phyloP scores from a whole-genome alignment of 1,140 invertebrate genomes.

The Euura lappo region DNA sequence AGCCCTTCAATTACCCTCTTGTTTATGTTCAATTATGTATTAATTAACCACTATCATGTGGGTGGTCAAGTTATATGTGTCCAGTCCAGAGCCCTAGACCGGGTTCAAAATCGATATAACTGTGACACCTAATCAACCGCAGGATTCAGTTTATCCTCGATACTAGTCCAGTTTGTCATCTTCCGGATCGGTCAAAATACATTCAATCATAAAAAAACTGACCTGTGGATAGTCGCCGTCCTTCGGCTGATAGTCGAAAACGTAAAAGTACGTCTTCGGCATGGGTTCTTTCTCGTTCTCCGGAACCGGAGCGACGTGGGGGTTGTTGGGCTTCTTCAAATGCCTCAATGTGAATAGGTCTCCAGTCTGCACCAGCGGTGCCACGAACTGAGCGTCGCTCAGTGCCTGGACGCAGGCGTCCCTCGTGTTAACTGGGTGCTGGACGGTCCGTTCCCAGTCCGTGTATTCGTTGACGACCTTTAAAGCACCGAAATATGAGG shows the following conservation, averaged over 20 bases:
- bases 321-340: constrained; percentile 47
- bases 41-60: constrained; percentile 24
- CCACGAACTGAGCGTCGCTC: constrained; percentile 90
- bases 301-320: constrained; percentile 45
- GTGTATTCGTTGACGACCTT: constrained; percentile 94
- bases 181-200: not conserved
- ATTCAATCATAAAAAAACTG: constrained; percentile 34
- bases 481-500: constrained; percentile 12
- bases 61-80: not conserved
- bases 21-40: constrained; percentile 38
- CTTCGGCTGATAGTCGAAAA: constrained; percentile 92
- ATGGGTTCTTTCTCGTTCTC: constrained; percentile 56
- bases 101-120: not conserved
- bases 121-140: no score
- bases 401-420: constrained; percentile 92
- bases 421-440: constrained; percentile 90
- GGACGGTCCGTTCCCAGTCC: constrained; percentile 92
- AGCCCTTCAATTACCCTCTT: constrained; percentile 35
- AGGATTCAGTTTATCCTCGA: no score
- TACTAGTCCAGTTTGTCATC: no score
- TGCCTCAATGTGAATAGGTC: constrained; percentile 72
- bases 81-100: not conserved
- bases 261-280: constrained; percentile 86
- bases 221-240: constrained; percentile 90
- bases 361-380: constrained; percentile 82